phyloP scores from a whole-genome alignment of 2,113 vertebrate species.

The Phoenicopterus ruber region DNA sequence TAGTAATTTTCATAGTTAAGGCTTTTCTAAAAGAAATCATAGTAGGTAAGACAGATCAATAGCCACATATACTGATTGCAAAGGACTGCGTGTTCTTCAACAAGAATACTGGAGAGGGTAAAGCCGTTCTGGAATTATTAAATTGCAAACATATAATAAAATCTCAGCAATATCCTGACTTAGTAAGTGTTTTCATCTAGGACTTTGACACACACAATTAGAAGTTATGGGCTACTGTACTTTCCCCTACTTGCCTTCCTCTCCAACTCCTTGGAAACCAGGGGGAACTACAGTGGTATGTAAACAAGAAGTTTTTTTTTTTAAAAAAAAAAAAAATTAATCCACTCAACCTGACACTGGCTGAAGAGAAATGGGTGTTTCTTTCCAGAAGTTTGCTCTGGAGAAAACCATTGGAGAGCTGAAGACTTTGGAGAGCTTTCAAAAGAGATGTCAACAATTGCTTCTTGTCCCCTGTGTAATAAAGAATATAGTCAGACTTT shows the following conservation, averaged over 20 bases:
- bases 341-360: slow-evolving; percentile 86
- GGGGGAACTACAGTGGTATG: neutral
- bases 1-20: neutral
- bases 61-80: neutral
- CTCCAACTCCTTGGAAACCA: neutral
- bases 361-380: slow-evolving; percentile 93
- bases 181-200: neutral
- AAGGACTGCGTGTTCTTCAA: neutral
- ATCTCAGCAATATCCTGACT: neutral
- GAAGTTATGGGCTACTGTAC: neutral
- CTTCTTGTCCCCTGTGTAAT: slow-evolving; percentile 87
- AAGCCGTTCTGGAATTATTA: neutral
- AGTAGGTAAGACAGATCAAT: neutral
- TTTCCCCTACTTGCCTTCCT: neutral
- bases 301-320: neutral
- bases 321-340: neutral
- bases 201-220: neutral
- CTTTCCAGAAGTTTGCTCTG: slow-evolving; percentile 93
- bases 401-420: slow-evolving; percentile 93
- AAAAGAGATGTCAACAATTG: slow-evolving; percentile 87
- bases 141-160: neutral
- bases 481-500: neutral
- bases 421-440: slow-evolving; percentile 88
- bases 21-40: neutral
- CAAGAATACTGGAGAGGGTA: neutral